A percentile compares a stretch with the other conserved stretches of the same genome.
Evolutionary conservation across 1,140 invertebrate species (phyloP).

Genomic region (Thaumetopoea pityocampa): DNA sequence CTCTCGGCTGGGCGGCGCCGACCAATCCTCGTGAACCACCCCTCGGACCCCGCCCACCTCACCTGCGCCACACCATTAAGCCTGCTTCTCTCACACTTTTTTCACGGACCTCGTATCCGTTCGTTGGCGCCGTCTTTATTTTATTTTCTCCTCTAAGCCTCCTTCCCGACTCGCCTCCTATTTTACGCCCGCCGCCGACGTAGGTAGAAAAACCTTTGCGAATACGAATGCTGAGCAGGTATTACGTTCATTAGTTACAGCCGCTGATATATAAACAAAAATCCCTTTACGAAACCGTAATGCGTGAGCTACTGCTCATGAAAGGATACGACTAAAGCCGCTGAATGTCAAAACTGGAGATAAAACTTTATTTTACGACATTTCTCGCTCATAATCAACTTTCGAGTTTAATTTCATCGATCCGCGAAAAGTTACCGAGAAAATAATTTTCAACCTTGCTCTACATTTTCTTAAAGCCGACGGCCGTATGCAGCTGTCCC

Average conservation of each 20-base stretch:
- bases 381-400: slow-evolving; percentile 58
- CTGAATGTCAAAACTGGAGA: no score
- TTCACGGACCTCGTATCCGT: slow-evolving; percentile 69
- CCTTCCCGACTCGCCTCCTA: slow-evolving; percentile 68
- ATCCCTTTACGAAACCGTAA: slow-evolving; percentile 45
- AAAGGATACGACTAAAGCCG: no score
- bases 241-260: slow-evolving; percentile 68
- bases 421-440: slow-evolving; percentile 64
- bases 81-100: slow-evolving; percentile 65
- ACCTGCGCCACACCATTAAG: slow-evolving; percentile 71
- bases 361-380: no score
- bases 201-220: slow-evolving; percentile 71
- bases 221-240: slow-evolving; percentile 72
- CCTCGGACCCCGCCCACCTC: slow-evolving; percentile 61
- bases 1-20: slow-evolving; percentile 63
- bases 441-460: slow-evolving; percentile 72
- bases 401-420: slow-evolving; percentile 68
- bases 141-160: slow-evolving; percentile 73
- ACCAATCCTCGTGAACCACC: slow-evolving; percentile 60
- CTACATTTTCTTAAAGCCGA: slow-evolving; percentile 66
- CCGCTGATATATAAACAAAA: slow-evolving; percentile 68
- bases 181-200: slow-evolving; percentile 61
- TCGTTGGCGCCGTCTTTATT: slow-evolving; percentile 69
- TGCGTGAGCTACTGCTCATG: no score
- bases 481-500: slow-evolving; percentile 70